A percentile compares a stretch with the other conserved stretches of the same genome.
Conservation (phyloP, 2,113 vertebrate genomes). For the Pelecanus crispus region DNA sequence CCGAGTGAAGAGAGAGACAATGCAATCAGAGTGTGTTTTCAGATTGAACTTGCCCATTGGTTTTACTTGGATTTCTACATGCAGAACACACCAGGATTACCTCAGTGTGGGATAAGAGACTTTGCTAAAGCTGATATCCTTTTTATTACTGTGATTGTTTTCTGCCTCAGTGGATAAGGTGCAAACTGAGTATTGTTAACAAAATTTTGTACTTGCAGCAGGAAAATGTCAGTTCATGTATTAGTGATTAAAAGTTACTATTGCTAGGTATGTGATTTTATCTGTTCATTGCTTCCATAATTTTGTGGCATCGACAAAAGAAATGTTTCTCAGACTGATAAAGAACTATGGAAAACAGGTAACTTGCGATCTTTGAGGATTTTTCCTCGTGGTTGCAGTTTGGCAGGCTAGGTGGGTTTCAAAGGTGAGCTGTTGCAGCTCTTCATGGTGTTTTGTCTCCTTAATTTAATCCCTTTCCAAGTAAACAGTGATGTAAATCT, state of each 20-base stretch:
- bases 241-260: not conserved
- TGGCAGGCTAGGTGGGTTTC: not conserved
- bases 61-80: slow-evolving; percentile 99
- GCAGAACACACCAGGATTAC: slow-evolving; percentile 94
- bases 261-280: not conserved
- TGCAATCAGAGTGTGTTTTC: slow-evolving; percentile 97
- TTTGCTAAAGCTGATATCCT: slow-evolving; percentile 99
- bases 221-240: not conserved
- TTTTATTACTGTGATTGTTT: slow-evolving; percentile 36
- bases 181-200: not conserved
- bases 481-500: not conserved
- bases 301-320: not conserved
- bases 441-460: not conserved
- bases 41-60: slow-evolving; percentile 99
- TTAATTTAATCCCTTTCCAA: not conserved
- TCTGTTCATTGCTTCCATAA: not conserved
- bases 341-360: not conserved
- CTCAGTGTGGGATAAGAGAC: slow-evolving; percentile 98
- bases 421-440: not conserved
- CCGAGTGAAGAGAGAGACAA: slow-evolving; percentile 98
- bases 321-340: not conserved
- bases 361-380: not conserved
- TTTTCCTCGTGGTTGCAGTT: not conserved
- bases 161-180: not conserved
- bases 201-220: not conserved